Base-by-base conservation (phyloP, 2,888 invertebrate genomes). In the Scaptodrosophila latifasciaeformis region DNA sequence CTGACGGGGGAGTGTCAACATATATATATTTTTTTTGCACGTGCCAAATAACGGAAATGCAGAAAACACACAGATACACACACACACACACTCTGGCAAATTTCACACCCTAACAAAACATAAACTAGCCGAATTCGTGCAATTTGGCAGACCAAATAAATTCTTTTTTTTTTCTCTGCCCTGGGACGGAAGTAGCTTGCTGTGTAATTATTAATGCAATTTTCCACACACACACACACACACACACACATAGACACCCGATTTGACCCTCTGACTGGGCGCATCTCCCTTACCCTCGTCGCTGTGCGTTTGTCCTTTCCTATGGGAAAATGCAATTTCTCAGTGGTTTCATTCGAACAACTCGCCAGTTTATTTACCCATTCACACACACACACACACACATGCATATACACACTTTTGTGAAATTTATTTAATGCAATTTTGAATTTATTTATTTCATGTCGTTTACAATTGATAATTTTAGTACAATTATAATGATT, bases 401-500 rank as follows among this genome's bases (percentile, higher is more conserved):
- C 46, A 31, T n/a, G n/a, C n/a, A n/a, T n/a, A n/a, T n/a, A n/a
- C n/a, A n/a, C n/a, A n/a, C n/a, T n/a, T n/a, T n/a, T n/a, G n/a
- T n/a, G n/a, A n/a, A n/a, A n/a, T n/a, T n/a, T n/a, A n/a, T n/a
- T n/a, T n/a, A 15, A n/a, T 19, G 19, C 29, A 52, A 47, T 52
- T 54, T 29, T 43, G 66, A 60, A 69, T 58, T 70, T 75, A 71
- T 75, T 75, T 76, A 76, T 72, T 72, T 55, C 63, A 29, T 59
- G 54, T 48, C 40, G 60, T 29, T 39, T 40, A 65, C 74, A 74
- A 74, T 74, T 74, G 78, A 77, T 74, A 77, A 74, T 77, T 74
- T 69, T 70, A 47, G 49, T 65, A 53, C 78, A 71, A 74, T 77
- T 77, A 74, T 71, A 65, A 48, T 70, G 61, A 71, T 67, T 71